These are phyloP conservation scores for Gerris lacustris DNA, from an alignment of 2,888 invertebrate species.

Conservation along the genomic window DNA sequence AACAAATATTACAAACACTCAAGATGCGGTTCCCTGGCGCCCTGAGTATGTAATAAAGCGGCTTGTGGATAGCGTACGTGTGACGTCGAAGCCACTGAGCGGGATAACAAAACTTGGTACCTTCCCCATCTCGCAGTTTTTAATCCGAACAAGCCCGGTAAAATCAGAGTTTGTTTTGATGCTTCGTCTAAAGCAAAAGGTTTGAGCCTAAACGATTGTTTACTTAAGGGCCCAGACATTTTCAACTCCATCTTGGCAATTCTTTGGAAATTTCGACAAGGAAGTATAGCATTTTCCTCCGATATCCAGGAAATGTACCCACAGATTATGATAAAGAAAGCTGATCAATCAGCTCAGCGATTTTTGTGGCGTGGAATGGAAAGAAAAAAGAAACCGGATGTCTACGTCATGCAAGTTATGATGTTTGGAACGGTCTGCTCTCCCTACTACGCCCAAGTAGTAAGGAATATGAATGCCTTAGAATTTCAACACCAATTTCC, in stretches of 20 bases:
- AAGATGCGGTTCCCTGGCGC: too few species aligned
- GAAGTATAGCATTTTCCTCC: constrained; percentile 32
- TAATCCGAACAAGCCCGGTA: constrained; percentile 14
- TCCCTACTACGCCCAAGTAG: constrained; percentile 1
- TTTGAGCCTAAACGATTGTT: too few species aligned
- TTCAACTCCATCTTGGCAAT: too few species aligned
- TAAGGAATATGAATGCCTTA: neutral
- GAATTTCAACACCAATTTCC: neutral
- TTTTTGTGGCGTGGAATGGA: constrained; percentile 26
- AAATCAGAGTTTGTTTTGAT: constrained; percentile 11
- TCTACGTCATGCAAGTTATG: neutral
- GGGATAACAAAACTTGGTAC: too few species aligned
- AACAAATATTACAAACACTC: too few species aligned
- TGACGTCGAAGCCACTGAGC: too few species aligned
- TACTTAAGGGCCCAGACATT: too few species aligned
- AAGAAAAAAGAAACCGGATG: neutral
- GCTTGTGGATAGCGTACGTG: too few species aligned
- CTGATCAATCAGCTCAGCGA: constrained; percentile 31
- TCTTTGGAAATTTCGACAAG: constrained; percentile 34
- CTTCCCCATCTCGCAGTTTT: constrained; percentile 15
- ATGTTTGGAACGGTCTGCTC: constrained; percentile 6
- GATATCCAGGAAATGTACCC: constrained; percentile 35
- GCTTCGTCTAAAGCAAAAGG: constrained; percentile 23
- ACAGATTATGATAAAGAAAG: constrained; percentile 29
- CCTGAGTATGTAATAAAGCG: too few species aligned